Evolutionary conservation across 2,888 invertebrate species (phyloP).

Genomic region (Andrena bicolor): DNA sequence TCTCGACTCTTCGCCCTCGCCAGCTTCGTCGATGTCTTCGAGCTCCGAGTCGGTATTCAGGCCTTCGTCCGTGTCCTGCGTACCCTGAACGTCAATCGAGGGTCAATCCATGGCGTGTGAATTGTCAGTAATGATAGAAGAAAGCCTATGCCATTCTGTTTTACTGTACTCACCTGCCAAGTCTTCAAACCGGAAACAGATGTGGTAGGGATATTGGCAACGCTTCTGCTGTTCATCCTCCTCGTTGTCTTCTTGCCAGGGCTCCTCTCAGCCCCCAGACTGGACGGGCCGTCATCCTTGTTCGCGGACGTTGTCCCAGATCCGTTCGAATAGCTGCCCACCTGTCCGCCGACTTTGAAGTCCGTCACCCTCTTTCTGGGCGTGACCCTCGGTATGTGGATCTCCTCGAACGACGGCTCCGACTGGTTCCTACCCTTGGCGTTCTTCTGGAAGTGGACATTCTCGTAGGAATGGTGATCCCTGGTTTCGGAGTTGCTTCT

Average conservation of each 20-base stretch:
- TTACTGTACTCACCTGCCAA: conserved; percentile 76
- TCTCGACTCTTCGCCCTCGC: conserved; percentile 86
- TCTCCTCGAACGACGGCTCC: conserved; percentile 77
- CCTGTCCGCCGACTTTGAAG: conserved; percentile 81
- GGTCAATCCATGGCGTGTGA: neutral
- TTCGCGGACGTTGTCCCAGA: conserved; percentile 35
- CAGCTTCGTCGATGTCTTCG: conserved; percentile 85
- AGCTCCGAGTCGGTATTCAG: conserved; percentile 82
- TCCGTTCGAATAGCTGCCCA: conserved; percentile 69
- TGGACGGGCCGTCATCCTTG: conserved; percentile 76
- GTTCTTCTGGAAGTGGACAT: conserved; percentile 73
- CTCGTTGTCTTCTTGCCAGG: conserved; percentile 74
- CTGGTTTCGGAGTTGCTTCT: conserved; percentile 78
- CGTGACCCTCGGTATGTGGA: conserved; percentile 80
- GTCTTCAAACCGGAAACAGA: conserved; percentile 72
- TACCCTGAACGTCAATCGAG: conserved; percentile 62
- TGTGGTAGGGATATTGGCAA: conserved; percentile 80
- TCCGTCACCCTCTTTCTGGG: conserved; percentile 78
- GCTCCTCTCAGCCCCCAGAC: conserved; percentile 75
- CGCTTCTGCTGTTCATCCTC: conserved; percentile 78
- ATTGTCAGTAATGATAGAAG: neutral
- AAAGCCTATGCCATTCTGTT: neutral
- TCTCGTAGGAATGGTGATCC: conserved; percentile 76
- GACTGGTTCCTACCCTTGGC: conserved; percentile 60
- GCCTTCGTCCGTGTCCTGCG: conserved; percentile 81